These are phyloP conservation scores for Redunca redunca DNA, from an alignment of 2,113 vertebrate genomes.

Conservation along the genomic window DNA sequence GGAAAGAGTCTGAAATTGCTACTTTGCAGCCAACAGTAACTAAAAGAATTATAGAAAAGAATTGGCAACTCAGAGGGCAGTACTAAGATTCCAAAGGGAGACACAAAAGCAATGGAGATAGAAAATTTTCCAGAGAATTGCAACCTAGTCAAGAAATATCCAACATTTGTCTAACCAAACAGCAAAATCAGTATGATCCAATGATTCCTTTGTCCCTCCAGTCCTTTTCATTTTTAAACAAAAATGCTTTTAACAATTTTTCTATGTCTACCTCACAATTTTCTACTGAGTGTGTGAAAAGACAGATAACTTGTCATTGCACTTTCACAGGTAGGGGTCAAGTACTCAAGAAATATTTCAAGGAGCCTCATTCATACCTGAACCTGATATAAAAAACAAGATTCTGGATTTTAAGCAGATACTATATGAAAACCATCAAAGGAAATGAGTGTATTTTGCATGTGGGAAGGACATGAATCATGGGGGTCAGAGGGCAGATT, in stretches of 20 bases:
- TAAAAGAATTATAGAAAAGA: not conserved
- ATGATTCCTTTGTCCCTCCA: not conserved
- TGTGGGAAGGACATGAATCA: not conserved
- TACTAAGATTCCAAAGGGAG: not conserved
- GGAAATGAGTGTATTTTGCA: not conserved
- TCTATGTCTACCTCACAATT: not conserved
- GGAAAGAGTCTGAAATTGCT: not conserved
- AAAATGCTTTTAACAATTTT: not conserved
- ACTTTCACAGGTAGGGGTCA: not conserved
- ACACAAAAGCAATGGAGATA: not conserved
- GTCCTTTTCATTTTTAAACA: not conserved
- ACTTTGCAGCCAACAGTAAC: not conserved
- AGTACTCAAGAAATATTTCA: not conserved
- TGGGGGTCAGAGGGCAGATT: rapidly evolving
- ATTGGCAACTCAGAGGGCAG: not conserved
- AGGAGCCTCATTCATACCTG: not conserved
- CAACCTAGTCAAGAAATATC: not conserved
- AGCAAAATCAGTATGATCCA: not conserved
- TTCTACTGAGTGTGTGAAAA: not conserved
- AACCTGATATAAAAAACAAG: not conserved
- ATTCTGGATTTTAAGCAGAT: not conserved
- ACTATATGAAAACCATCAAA: not conserved
- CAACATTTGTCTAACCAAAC: not conserved
- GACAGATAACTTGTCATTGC: not conserved
- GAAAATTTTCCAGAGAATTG: not conserved